A percentile compares a stretch with the other conserved stretches of the same genome.
These are phyloP conservation scores for Pelodiscus sinensis DNA, from an alignment of 2,113 vertebrate genomes.

Conservation along the genomic window DNA sequence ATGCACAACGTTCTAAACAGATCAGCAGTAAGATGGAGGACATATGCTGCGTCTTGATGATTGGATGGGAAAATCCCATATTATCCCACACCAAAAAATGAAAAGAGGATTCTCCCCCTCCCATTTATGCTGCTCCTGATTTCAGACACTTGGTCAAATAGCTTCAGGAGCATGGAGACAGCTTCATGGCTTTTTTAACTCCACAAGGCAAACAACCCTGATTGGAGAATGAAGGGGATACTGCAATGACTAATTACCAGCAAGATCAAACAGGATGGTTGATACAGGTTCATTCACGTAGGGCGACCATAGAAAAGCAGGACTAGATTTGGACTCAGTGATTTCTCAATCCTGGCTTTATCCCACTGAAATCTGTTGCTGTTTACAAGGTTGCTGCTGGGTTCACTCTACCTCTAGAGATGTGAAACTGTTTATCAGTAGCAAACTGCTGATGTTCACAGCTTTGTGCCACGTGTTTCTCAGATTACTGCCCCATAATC, in stretches of 20 bases:
- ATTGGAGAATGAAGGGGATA: not conserved
- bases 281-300: not conserved
- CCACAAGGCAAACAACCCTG: not conserved
- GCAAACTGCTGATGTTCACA: constrained; percentile 70
- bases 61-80: not conserved
- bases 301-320: not conserved
- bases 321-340: constrained; percentile 15
- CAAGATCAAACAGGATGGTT: not conserved
- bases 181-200: not conserved
- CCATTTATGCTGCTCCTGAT: not conserved
- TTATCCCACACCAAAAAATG: not conserved
- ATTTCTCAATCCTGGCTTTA: not conserved
- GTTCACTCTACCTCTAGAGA: constrained; percentile 43
- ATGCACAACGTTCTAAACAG: constrained; percentile 7
- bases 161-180: not conserved
- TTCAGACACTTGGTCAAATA: not conserved
- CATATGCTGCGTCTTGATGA: not conserved
- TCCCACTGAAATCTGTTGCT: constrained; percentile 17
- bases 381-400: constrained; percentile 37
- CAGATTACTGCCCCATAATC: constrained; percentile 50
- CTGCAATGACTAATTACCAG: not conserved
- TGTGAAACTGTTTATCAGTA: constrained; percentile 61
- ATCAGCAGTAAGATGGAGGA: constrained; percentile 14
- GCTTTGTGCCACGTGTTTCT: constrained; percentile 62
- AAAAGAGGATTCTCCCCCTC: not conserved